A percentile compares a stretch with the other conserved stretches of the same genome.
Conservation (phyloP, 2,888 invertebrate genomes). For the Drosophila fulvimacula region DNA sequence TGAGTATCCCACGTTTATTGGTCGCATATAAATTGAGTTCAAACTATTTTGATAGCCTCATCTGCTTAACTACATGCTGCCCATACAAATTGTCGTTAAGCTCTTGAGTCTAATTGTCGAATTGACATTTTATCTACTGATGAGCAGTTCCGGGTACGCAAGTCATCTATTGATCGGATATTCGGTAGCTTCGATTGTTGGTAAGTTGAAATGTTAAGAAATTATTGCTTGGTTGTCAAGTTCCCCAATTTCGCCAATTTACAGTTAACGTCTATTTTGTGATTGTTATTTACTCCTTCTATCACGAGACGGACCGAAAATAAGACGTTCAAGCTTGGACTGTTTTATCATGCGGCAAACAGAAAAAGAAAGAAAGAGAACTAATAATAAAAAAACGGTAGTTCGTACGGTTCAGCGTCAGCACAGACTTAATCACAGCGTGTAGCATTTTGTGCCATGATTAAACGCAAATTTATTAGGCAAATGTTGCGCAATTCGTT, state of each 20-base stretch:
- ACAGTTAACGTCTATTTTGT: constrained; percentile 23
- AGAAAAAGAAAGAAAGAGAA: background rate
- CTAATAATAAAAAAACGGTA: constrained; percentile 42
- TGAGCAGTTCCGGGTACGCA: background rate
- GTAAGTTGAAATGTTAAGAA: background rate
- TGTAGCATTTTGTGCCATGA: constrained; percentile 71
- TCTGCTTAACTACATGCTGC: constrained; percentile 23
- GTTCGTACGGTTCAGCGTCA: constrained; percentile 32
- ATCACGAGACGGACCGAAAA: constrained; percentile 21
- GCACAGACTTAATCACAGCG: constrained; percentile 62
- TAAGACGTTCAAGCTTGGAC: background rate
- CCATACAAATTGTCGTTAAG: constrained; percentile 50
- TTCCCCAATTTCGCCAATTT: background rate
- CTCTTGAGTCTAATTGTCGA: constrained; percentile 46
- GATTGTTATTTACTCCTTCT: constrained; percentile 30
- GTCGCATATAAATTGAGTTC: too few relatives aligned
- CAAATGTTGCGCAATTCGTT: constrained; percentile 67
- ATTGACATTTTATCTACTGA: constrained; percentile 38
- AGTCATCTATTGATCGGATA: background rate
- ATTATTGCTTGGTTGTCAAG: background rate
- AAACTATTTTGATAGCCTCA: constrained; percentile 23
- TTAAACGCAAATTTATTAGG: constrained; percentile 74
- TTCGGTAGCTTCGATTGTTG: constrained; percentile 29
- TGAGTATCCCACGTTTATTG: constrained; percentile 8
- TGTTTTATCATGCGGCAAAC: constrained; percentile 34